These are phyloP conservation scores for Nomia melanderi DNA, from an alignment of 1,140 invertebrate genomes.

Conservation along the genomic window DNA sequence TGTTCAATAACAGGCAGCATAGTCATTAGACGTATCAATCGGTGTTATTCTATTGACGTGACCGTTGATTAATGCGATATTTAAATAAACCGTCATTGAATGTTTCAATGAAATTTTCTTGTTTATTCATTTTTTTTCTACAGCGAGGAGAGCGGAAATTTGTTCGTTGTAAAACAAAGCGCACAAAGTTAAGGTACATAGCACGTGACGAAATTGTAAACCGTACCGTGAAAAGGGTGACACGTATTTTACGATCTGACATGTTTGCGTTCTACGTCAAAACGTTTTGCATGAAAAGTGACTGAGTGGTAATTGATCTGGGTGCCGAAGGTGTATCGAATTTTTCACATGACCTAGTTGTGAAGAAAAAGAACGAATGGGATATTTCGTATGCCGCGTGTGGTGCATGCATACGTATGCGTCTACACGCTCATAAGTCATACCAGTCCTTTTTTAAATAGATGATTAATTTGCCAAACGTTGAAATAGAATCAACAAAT, in stretches of 20 bases:
- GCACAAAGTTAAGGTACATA: not conserved
- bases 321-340: slow-evolving; percentile 43
- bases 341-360: slow-evolving; percentile 17
- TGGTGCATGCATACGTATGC: not conserved
- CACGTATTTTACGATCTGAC: not conserved
- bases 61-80: no score
- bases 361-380: not conserved
- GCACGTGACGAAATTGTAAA: not conserved
- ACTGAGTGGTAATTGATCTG: slow-evolving; percentile 39
- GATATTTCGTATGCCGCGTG: no score
- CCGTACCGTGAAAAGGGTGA: not conserved
- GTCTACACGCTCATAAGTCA: not conserved
- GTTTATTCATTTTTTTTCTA: no score
- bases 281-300: slow-evolving; percentile 10
- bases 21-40: not conserved
- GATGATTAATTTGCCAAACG: not conserved
- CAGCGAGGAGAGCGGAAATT: not conserved
- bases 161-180: not conserved
- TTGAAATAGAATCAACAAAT: not conserved
- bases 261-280: slow-evolving; percentile 14
- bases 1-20: not conserved
- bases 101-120: not conserved
- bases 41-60: not conserved
- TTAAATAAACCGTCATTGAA: not conserved
- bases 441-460: not conserved